Percentiles rank a stretch among this genome's conserved stretches.
Conservation (phyloP, 2,888 invertebrate species). For the Pristionchus exspectatus region DNA sequence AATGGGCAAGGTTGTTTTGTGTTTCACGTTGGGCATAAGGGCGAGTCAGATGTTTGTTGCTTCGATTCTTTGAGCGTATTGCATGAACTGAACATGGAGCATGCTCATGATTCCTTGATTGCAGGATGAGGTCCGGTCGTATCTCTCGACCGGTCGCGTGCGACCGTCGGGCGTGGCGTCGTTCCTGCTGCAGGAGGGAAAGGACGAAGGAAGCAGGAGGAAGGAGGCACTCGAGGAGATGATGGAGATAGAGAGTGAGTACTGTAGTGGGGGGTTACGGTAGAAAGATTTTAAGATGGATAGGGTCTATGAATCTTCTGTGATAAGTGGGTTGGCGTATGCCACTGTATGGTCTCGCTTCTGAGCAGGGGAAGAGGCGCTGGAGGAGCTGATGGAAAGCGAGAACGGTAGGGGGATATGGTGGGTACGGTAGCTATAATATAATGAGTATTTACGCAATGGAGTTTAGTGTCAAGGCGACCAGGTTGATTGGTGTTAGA, state of each 20-base stretch:
- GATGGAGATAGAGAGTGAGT: background rate
- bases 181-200: background rate
- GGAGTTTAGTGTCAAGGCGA: too few species aligned
- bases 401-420: background rate
- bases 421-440: background rate
- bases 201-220: background rate
- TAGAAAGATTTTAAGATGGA: background rate
- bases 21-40: too few species aligned
- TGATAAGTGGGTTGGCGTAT: too few species aligned
- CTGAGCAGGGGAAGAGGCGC: background rate
- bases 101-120: too few species aligned
- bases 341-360: too few species aligned
- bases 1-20: too few species aligned
- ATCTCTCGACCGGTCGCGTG: background rate
- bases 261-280: background rate
- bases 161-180: constrained; percentile 8
- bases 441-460: too few species aligned
- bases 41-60: too few species aligned
- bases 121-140: constrained; percentile 51
- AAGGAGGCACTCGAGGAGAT: background rate
- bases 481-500: too few species aligned
- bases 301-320: background rate
- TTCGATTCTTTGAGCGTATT: too few species aligned
- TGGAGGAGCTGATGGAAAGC: background rate
- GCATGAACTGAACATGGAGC: too few species aligned